Percentiles rank a stretch among this genome's conserved stretches.
These are phyloP conservation scores for Apamea sordens DNA, from an alignment of 2,888 invertebrate genomes.

Conservation along the genomic window DNA sequence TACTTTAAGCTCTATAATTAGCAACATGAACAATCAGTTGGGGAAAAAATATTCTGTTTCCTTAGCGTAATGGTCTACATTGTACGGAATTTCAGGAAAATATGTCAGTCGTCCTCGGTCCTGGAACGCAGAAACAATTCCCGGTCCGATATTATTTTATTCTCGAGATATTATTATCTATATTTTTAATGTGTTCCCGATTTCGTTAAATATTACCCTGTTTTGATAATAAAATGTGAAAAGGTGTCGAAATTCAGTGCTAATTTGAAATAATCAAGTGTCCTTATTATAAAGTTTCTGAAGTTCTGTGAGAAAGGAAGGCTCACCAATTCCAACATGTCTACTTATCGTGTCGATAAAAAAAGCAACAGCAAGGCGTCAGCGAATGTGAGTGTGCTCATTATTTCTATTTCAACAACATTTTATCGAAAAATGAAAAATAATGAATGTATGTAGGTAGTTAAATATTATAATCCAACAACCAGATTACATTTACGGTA, in stretches of 20 bases:
- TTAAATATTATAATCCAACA: neutral
- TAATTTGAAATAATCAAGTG: constrained; percentile 10
- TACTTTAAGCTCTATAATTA: neutral
- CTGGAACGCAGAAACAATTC: constrained; percentile 24
- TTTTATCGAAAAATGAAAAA: neutral
- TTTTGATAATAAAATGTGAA: neutral
- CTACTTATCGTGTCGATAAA: constrained; percentile 35
- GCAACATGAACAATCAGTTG: neutral
- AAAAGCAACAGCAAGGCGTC: constrained; percentile 24
- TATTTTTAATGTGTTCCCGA: neutral
- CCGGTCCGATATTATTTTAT: neutral
- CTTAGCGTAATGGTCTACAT: neutral
- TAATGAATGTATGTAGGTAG: constrained; percentile 1
- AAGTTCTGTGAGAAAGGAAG: neutral
- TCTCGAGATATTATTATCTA: neutral
- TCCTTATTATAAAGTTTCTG: neutral
- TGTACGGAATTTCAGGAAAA: constrained; percentile 18
- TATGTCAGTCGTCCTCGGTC: constrained; percentile 17
- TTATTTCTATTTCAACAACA: constrained; percentile 23
- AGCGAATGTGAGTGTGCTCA: constrained; percentile 26
- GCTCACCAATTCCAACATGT: constrained; percentile 1
- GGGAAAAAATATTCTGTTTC: constrained; percentile 20
- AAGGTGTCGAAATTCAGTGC: neutral
- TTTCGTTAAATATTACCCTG: neutral
- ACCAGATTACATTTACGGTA: neutral